Evolutionary conservation across 1,140 invertebrate species (phyloP), one percentile per base, ranked within the genome.

Genomic region (Augochlora pura): DNA sequence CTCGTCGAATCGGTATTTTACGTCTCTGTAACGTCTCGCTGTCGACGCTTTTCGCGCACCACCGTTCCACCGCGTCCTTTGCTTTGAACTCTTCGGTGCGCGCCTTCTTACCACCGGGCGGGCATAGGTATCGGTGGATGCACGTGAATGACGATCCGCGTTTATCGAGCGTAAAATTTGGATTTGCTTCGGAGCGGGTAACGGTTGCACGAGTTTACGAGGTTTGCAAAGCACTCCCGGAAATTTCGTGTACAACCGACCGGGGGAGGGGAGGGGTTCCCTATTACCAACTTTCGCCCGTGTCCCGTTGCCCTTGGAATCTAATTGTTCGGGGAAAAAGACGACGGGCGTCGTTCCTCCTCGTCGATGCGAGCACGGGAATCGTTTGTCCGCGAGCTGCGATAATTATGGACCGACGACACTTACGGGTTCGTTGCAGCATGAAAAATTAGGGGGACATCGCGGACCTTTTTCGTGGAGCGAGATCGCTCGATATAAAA

Each of bases 111-210:
- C 23, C 14, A 21, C 23, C 25, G 2, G 12, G n/a, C n/a, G n/a
- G 23, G 25, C 52, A 46, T 49, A 69, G 62, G 57, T 74, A 70
- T 74, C 74, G 54, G 18, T 39, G 57, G 38, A 77, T 57, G 60
- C 69, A 57, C 80, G 70, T 59, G 75, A 65, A 38, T 39, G 60
- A 39, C 60, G 64, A 77, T 71, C 60, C 54, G 25, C 73, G 69
- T 77, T 84, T 84, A 74, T 85, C 68, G 78, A 85, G 77, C 82
- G 83, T 84, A 63, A 84, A 84, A 85, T 85, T 85, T 77, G 59
- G 69, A 81, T 69, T 84, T 27, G 25, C 70, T 62, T 38, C 39
- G 60, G 16, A 23, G n/a, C 63, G 27, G 27, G 49, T 71, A 67
- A 84, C 64, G 70, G 70, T 70, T 64, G 46, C 62, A 21, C 52